Percentiles rank a stretch among this genome's conserved stretches.
Evolutionary conservation across 2,888 invertebrate genomes (phyloP).

Genomic region (Anorthoa munda): DNA sequence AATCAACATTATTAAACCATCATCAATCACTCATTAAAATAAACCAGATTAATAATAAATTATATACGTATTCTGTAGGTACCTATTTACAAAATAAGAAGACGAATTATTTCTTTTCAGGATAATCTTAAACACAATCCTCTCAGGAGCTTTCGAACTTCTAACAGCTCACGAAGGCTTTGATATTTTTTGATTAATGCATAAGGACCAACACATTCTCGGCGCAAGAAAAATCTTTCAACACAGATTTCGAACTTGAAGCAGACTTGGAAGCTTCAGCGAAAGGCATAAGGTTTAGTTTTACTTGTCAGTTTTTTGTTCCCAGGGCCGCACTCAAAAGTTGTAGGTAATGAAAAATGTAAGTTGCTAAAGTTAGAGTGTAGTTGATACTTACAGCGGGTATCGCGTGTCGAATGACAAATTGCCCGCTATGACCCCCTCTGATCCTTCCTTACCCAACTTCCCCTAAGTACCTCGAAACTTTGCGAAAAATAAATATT

Average conservation of each 20-base stretch:
- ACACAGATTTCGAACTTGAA: background rate
- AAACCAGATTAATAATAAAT: background rate
- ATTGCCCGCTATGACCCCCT: constrained; percentile 77
- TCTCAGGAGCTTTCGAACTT: constrained; percentile 55
- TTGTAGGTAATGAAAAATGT: constrained; percentile 84
- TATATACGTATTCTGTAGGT: background rate
- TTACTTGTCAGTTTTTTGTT: constrained; percentile 28
- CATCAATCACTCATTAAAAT: background rate
- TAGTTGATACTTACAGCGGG: constrained; percentile 77
- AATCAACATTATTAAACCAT: background rate
- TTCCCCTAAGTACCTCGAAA: constrained; percentile 65
- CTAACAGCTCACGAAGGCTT: constrained; percentile 51
- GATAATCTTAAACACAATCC: constrained; percentile 47
- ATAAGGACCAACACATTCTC: constrained; percentile 55
- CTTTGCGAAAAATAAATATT: constrained; percentile 74
- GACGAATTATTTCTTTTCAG: constrained; percentile 27
- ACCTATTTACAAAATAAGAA: constrained; percentile 30
- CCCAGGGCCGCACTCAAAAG: constrained; percentile 71
- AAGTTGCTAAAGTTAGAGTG: constrained; percentile 79
- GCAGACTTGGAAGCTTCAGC: constrained; percentile 26
- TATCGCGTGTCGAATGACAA: constrained; percentile 88
- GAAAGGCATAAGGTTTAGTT: constrained; percentile 39
- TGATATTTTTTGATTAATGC: constrained; percentile 69
- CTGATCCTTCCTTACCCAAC: constrained; percentile 75
- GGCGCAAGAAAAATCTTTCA: constrained; percentile 61